A percentile compares a stretch with the other conserved stretches of the same genome.
These are phyloP conservation scores for Oreotrochilus melanogaster DNA, from an alignment of 2,113 vertebrate genomes.

Conservation along the genomic window DNA sequence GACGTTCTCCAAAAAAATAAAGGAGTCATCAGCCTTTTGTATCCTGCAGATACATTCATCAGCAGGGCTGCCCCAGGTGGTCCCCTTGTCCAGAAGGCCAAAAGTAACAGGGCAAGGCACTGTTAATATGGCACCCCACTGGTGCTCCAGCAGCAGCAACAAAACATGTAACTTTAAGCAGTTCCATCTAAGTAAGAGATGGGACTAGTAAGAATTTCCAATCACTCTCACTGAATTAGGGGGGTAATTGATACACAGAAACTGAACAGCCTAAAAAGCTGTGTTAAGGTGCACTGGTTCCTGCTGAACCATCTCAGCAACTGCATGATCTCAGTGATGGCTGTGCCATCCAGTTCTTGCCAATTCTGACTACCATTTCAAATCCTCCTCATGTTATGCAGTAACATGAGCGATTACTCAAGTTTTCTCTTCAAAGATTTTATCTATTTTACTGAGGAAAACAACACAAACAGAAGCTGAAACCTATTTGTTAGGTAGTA, in stretches of 20 bases:
- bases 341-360: not conserved
- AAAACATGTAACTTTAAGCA: not conserved
- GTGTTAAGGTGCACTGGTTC: not conserved
- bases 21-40: not conserved
- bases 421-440: not conserved
- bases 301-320: not conserved
- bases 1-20: not conserved
- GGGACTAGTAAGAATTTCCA: not conserved
- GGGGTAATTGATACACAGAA: fast-evolving
- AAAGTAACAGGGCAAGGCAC: fast-evolving
- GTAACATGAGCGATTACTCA: not conserved
- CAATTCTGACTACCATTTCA: not conserved
- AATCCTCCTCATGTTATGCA: not conserved
- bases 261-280: not conserved
- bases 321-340: not conserved
- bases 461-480: not conserved
- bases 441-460: not conserved
- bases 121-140: not conserved
- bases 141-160: not conserved
- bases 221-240: not conserved
- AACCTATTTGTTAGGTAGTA: not conserved
- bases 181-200: not conserved
- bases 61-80: not conserved
- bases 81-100: not conserved
- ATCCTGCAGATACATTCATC: not conserved